These are phyloP conservation scores for Macrochelys suwanniensis DNA, from an alignment of 2,797 vertebrate genomes.

Conservation along the genomic window DNA sequence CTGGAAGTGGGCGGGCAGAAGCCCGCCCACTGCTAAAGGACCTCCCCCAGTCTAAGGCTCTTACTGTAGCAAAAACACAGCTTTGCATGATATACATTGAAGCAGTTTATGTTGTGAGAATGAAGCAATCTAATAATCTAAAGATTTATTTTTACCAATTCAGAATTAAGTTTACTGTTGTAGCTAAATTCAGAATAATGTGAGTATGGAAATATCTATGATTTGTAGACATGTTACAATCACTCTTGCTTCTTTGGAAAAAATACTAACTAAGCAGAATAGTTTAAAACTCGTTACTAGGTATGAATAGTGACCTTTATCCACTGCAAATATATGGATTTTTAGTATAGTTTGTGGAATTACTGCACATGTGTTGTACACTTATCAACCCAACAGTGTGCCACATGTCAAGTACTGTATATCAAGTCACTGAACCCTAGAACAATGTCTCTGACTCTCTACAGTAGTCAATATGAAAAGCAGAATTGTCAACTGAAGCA, in stretches of 20 bases:
- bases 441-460: neutral
- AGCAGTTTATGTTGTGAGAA: neutral
- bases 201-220: neutral
- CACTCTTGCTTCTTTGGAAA: neutral
- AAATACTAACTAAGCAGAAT: neutral
- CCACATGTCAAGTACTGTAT: neutral
- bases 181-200: neutral
- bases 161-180: neutral
- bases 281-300: neutral
- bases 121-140: neutral
- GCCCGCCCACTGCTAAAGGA: no score
- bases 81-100: neutral
- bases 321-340: neutral
- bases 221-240: neutral
- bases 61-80: neutral
- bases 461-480: neutral
- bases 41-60: neutral
- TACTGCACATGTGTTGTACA: neutral
- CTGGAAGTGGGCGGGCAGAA: no score
- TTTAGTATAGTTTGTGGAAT: slow-evolving; percentile 12
- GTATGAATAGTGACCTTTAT: neutral
- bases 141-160: neutral
- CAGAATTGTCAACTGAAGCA: neutral
- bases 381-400: neutral
- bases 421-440: neutral